Evolutionary conservation across 2,888 invertebrate genomes (phyloP).

Genomic region (Dasypolia templi): DNA sequence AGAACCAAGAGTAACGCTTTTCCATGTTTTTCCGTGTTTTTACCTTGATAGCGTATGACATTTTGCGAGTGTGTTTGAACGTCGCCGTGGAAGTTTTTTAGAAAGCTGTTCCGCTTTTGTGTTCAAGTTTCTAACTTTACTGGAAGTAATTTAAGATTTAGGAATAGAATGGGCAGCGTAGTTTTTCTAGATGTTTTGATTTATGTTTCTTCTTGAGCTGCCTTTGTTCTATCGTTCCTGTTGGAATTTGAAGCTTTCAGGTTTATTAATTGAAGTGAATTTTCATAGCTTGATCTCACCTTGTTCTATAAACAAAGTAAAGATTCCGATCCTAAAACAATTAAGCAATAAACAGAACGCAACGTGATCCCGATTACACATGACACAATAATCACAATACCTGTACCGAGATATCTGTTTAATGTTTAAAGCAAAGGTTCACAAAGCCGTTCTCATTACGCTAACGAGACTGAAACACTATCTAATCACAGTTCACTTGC

Average conservation of each 20-base stretch:
- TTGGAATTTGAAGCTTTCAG: conserved; percentile 3
- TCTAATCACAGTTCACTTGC: conserved; percentile 89
- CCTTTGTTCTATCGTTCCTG: conserved; percentile 26
- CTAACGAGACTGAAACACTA: conserved; percentile 88
- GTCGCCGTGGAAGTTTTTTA: conserved; percentile 49
- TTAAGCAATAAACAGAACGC: conserved; percentile 41
- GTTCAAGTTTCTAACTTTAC: conserved; percentile 50
- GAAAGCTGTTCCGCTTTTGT: conserved; percentile 39
- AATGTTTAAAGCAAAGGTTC: conserved; percentile 82
- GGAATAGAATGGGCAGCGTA: conserved; percentile 39
- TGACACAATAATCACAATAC: conserved; percentile 65
- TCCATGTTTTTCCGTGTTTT: conserved; percentile 59
- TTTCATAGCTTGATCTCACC: neutral
- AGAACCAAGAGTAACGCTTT: conserved; percentile 64
- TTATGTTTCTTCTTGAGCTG: conserved; percentile 43
- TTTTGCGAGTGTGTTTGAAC: conserved; percentile 57
- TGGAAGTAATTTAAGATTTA: conserved; percentile 55
- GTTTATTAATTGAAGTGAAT: neutral
- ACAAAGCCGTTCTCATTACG: conserved; percentile 86
- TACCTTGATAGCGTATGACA: conserved; percentile 65
- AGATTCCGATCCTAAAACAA: conserved; percentile 9
- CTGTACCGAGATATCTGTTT: conserved; percentile 73
- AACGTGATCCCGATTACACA: conserved; percentile 51
- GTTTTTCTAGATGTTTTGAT: conserved; percentile 44
- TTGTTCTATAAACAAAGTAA: neutral